Evolutionary conservation across 1,140 invertebrate species (phyloP).

Genomic region (Thereuonema tuberculata): DNA sequence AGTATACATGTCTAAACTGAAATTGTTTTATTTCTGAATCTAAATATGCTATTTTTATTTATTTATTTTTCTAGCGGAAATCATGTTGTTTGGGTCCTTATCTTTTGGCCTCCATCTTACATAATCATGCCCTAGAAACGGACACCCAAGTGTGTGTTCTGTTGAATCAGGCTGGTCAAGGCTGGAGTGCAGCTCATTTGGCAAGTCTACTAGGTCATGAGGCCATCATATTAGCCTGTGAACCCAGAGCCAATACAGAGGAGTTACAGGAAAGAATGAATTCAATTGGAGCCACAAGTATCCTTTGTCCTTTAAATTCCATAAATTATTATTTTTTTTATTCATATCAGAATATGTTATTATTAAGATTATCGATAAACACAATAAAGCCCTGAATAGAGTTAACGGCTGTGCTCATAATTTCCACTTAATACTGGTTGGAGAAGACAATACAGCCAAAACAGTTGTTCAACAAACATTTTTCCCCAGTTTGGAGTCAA

Average conservation of each 20-base stretch:
- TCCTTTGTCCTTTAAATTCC: not conserved
- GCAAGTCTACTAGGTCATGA: not conserved
- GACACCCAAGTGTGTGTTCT: not conserved
- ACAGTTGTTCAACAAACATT: too few species aligned
- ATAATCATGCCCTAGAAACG: not conserved
- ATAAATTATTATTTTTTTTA: too few species aligned
- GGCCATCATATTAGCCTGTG: not conserved
- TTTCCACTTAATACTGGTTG: too few species aligned
- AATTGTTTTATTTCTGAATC: not conserved
- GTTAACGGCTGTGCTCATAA: too few species aligned
- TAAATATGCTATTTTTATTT: not conserved
- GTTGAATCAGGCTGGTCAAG: not conserved
- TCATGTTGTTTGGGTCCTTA: not conserved
- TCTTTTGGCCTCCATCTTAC: not conserved
- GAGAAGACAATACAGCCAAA: too few species aligned
- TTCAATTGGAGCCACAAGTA: not conserved
- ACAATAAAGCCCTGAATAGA: too few species aligned
- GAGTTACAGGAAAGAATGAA: not conserved
- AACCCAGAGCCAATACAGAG: not conserved
- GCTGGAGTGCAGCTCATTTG: not conserved
- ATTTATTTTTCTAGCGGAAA: not conserved
- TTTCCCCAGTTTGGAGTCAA: too few species aligned
- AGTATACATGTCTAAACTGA: too few species aligned
- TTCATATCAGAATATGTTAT: too few species aligned
- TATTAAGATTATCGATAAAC: too few species aligned